A percentile compares a stretch with the other conserved stretches of the same genome.
Conservation (phyloP, 2,797 vertebrate species). For the Podarcis lilfordi region DNA sequence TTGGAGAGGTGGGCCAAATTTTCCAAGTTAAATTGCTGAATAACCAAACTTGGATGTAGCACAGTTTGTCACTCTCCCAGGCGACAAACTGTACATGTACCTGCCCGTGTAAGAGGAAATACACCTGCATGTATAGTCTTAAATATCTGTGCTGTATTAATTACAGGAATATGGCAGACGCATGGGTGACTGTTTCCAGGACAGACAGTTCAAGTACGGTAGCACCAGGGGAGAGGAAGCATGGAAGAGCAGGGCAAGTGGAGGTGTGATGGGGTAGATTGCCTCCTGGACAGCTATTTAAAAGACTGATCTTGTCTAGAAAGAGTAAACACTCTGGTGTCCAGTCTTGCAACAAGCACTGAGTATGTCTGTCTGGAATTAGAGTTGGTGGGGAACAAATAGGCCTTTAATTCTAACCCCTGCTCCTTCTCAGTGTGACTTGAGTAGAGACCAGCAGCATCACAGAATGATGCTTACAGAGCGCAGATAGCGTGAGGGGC, state of each 20-base stretch:
- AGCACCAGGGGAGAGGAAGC: neutral
- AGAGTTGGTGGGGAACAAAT: neutral
- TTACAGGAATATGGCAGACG: neutral
- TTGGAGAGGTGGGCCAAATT: neutral
- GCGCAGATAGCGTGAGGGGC: neutral
- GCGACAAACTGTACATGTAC: neutral
- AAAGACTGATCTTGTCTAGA: neutral
- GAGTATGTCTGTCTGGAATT: neutral
- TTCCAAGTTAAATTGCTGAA: neutral
- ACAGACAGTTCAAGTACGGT: neutral
- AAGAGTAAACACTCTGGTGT: neutral
- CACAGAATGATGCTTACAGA: neutral
- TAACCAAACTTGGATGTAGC: rapidly evolving
- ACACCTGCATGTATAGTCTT: neutral
- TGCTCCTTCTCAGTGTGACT: neutral
- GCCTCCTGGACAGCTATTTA: neutral
- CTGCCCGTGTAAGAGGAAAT: neutral
- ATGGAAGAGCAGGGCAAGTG: neutral
- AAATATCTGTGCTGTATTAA: neutral
- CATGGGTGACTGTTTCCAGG: neutral
- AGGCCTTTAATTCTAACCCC: neutral
- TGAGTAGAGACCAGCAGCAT: neutral
- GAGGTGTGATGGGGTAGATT: too few species aligned
- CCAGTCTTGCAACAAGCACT: neutral
- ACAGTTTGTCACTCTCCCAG: neutral